These are phyloP conservation scores for Gymnothorax reevesii DNA, from an alignment of 2,797 vertebrate species.

Conservation along the genomic window DNA sequence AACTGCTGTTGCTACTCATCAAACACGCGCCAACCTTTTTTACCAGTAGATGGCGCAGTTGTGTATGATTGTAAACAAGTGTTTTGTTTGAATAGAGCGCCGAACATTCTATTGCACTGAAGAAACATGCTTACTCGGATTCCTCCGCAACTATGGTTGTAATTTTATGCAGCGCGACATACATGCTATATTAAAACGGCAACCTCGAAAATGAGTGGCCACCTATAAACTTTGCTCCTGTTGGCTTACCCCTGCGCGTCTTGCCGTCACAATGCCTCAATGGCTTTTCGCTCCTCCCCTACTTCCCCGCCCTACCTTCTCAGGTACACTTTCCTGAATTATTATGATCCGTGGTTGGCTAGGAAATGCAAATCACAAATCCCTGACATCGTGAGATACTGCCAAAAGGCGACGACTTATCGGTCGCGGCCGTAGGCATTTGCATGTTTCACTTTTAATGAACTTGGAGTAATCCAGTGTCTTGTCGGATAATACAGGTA, in stretches of 20 bases:
- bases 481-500: conserved; percentile 15
- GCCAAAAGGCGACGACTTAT: neutral
- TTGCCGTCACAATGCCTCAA: neutral
- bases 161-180: neutral
- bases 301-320: neutral
- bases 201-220: neutral
- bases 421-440: neutral
- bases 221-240: neutral
- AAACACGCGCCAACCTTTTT: neutral
- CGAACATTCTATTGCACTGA: neutral
- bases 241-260: neutral
- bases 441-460: neutral
- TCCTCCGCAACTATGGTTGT: neutral
- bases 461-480: conserved; percentile 4
- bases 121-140: neutral
- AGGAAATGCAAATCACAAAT: conserved; percentile 17
- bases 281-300: neutral
- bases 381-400: neutral
- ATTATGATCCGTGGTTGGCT: neutral
- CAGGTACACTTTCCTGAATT: conserved; percentile 20
- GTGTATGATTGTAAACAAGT: neutral
- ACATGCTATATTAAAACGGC: neutral
- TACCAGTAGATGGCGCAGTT: neutral
- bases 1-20: no score
- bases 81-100: neutral